A percentile compares a stretch with the other conserved stretches of the same genome.
These are phyloP conservation scores for Orthosia incerta DNA, from an alignment of 2,888 invertebrate species.

Conservation along the genomic window DNA sequence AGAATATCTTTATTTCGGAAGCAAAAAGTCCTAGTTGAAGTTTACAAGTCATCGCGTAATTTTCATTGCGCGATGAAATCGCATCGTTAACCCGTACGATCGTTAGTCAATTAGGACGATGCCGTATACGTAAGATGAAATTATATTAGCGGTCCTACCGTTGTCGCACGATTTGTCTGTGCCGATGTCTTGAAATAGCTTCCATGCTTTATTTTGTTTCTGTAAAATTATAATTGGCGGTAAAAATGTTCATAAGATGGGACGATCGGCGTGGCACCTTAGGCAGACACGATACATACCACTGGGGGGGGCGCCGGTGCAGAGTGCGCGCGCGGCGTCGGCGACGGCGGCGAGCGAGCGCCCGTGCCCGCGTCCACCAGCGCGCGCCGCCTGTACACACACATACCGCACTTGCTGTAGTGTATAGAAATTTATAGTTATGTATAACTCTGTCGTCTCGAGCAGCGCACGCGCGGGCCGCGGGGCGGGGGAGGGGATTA, in stretches of 20 bases:
- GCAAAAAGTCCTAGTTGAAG: too few species aligned
- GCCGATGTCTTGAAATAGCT: constrained; percentile 52
- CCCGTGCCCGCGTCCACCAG: constrained; percentile 34
- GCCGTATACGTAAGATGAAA: neutral
- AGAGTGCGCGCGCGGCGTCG: neutral
- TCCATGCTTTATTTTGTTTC: constrained; percentile 61
- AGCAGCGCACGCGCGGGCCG: too few species aligned
- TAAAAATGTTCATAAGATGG: neutral
- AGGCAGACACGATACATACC: constrained; percentile 8
- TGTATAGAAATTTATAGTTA: too few species aligned
- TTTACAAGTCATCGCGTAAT: too few species aligned
- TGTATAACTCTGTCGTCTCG: too few species aligned
- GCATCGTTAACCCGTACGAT: too few species aligned
- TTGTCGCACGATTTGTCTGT: constrained; percentile 52
- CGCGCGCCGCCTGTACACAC: constrained; percentile 32
- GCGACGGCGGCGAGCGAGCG: constrained; percentile 11
- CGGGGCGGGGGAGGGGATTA: too few species aligned
- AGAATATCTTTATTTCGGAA: too few species aligned
- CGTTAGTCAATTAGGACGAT: too few species aligned
- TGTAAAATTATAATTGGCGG: constrained; percentile 31
- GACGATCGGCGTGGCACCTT: neutral
- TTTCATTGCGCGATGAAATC: too few species aligned
- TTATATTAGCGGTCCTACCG: constrained; percentile 43
- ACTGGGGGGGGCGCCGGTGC: neutral
- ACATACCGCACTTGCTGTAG: too few species aligned